Percentiles rank a stretch among this genome's conserved stretches.
phyloP scores from a whole-genome alignment of 2,113 vertebrate species.

The Anhinga rufa region DNA sequence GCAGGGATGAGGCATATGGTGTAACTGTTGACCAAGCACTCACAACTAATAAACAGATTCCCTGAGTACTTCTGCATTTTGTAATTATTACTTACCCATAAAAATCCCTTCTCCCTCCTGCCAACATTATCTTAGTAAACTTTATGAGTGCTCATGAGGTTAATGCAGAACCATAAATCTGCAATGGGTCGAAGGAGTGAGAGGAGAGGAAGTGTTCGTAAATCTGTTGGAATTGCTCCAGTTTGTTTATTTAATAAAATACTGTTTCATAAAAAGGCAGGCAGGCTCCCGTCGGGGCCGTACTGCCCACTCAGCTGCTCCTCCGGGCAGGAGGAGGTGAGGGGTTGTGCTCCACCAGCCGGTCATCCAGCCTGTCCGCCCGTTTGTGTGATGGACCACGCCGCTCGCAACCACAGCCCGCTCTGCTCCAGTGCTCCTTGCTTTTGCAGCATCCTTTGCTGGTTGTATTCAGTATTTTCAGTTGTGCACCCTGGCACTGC shows the following conservation, averaged over 20 bases:
- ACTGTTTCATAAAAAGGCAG: not conserved
- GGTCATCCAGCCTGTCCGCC: not conserved
- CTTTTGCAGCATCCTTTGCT: not conserved
- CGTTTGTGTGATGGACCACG: accelerated
- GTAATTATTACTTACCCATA: conserved; percentile 61
- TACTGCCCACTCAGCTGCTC: not conserved
- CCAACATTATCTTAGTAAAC: conserved; percentile 67
- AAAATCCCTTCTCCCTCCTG: conserved; percentile 62
- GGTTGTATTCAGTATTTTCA: not conserved
- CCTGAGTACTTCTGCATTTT: conserved; percentile 27
- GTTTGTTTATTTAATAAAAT: conserved; percentile 71
- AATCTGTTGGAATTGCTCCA: conserved; percentile 51
- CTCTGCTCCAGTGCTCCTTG: not conserved
- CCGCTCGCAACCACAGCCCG: accelerated
- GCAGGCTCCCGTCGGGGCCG: accelerated
- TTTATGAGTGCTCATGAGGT: conserved; percentile 63
- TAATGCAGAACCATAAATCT: conserved; percentile 70
- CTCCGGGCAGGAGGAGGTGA: not conserved
- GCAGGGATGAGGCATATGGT: not conserved
- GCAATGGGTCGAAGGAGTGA: conserved; percentile 30
- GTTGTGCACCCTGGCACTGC: not conserved
- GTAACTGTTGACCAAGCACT: not conserved
- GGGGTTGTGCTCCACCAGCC: not conserved
- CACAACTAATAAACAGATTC: conserved; percentile 20
- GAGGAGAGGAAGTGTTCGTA: conserved; percentile 59